These are phyloP conservation scores for Siniperca chuatsi DNA, from an alignment of 2,113 vertebrate genomes.

Conservation along the genomic window DNA sequence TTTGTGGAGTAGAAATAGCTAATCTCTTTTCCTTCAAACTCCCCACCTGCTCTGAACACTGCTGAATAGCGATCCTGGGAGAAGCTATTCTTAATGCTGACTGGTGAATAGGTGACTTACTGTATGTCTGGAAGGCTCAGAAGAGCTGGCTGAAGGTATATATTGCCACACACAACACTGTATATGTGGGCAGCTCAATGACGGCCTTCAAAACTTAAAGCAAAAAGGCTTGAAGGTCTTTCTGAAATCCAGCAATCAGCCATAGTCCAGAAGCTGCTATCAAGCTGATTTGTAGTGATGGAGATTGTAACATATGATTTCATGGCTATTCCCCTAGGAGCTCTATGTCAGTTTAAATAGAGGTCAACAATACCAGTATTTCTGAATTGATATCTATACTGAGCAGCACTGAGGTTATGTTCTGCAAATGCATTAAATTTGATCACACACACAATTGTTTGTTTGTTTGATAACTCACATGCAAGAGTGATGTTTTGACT, in stretches of 20 bases:
- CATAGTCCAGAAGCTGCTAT: neutral
- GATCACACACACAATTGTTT: neutral
- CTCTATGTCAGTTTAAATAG: neutral
- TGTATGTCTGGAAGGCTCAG: slow-evolving; percentile 49
- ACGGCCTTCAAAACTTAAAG: slow-evolving; percentile 9
- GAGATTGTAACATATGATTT: neutral
- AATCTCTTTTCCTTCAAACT: slow-evolving; percentile 77
- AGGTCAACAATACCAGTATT: neutral
- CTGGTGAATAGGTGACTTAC: slow-evolving; percentile 74
- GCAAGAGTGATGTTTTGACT: neutral
- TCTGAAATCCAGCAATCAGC: neutral
- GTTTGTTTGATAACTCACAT: neutral
- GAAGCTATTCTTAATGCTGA: slow-evolving; percentile 73
- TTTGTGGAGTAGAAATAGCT: slow-evolving; percentile 75
- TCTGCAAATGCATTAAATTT: neutral
- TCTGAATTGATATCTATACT: neutral
- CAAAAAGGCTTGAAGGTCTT: neutral
- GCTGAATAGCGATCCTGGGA: slow-evolving; percentile 74
- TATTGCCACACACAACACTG: slow-evolving; percentile 47
- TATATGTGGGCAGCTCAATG: slow-evolving; percentile 25
- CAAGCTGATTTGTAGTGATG: neutral
- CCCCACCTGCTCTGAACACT: slow-evolving; percentile 76
- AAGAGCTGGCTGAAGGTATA: slow-evolving; percentile 50
- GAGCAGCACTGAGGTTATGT: neutral
- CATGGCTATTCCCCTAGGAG: neutral